A percentile compares a stretch with the other conserved stretches of the same genome.
These are phyloP conservation scores for Dermolepida albohirtum DNA, from an alignment of 2,888 invertebrate species.

Conservation along the genomic window DNA sequence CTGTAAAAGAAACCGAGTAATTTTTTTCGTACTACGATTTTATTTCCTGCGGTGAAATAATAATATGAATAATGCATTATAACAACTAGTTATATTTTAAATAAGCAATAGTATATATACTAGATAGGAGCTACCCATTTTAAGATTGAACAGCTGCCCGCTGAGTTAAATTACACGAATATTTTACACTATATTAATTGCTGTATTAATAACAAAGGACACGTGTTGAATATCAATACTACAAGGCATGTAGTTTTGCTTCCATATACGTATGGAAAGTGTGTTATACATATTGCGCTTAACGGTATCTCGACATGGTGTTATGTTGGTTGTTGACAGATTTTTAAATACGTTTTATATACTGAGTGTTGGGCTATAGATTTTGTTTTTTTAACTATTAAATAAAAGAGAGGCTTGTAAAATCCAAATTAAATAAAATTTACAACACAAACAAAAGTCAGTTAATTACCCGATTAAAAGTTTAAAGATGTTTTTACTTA, in stretches of 20 bases:
- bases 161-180: slow-evolving; percentile 14
- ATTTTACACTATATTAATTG: slow-evolving; percentile 39
- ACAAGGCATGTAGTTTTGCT: background rate
- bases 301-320: slow-evolving; percentile 20
- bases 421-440: too few species aligned
- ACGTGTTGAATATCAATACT: slow-evolving; percentile 43
- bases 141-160: slow-evolving; percentile 13
- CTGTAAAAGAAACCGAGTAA: too few species aligned
- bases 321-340: slow-evolving; percentile 11
- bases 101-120: slow-evolving; percentile 19
- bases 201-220: slow-evolving; percentile 40
- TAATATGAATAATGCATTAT: too few species aligned
- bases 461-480: too few species aligned
- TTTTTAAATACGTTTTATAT: slow-evolving; percentile 6
- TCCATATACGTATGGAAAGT: slow-evolving; percentile 14
- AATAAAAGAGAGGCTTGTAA: too few species aligned
- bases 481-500: too few species aligned
- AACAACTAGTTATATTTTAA: too few species aligned
- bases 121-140: slow-evolving; percentile 3
- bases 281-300: slow-evolving; percentile 27
- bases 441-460: too few species aligned
- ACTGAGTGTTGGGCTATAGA: slow-evolving; percentile 7
- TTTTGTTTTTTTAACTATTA: too few species aligned
- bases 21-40: too few species aligned
- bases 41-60: too few species aligned